Evolutionary conservation across 92 coral and sea anemone species (phyloP).

Genomic region (Phenganax stokvisi): DNA sequence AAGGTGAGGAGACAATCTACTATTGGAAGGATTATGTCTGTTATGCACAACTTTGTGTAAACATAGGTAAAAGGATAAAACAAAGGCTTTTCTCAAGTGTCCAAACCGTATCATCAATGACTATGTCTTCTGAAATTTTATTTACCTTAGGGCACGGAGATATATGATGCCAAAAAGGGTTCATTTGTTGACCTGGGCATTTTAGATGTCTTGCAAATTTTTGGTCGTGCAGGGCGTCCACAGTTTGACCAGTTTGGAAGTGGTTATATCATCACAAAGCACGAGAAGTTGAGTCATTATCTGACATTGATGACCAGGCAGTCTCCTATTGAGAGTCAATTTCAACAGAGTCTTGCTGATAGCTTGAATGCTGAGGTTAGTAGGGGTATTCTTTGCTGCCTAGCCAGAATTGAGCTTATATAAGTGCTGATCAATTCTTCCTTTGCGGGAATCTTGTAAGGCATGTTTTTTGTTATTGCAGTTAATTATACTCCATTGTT

Average conservation of each 20-base stretch:
- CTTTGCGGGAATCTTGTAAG: not conserved
- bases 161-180: conserved; percentile 93
- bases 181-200: conserved; percentile 94
- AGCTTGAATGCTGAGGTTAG: conserved; percentile 94
- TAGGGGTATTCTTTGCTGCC: not conserved
- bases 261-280: conserved; percentile 84
- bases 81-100: not conserved
- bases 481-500: not conserved
- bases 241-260: conserved; percentile 95
- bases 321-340: conserved; percentile 95
- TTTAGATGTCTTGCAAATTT: conserved; percentile 91
- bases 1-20: conserved; percentile 51
- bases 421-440: not conserved
- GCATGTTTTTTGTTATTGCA: not conserved
- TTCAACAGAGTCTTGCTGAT: conserved; percentile 73
- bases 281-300: conserved; percentile 81
- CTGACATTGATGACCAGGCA: conserved; percentile 84
- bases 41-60: not conserved
- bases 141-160: conserved; percentile 71
- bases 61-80: not conserved
- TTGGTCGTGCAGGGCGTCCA: conserved; percentile 99
- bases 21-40: too few relatives aligned
- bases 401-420: not conserved
- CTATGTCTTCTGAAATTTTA: not conserved
- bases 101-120: too few relatives aligned